A percentile compares a stretch with the other conserved stretches of the same genome.
phyloP scores from a whole-genome alignment of 1,140 invertebrate genomes.

The Plectus sambesii region DNA sequence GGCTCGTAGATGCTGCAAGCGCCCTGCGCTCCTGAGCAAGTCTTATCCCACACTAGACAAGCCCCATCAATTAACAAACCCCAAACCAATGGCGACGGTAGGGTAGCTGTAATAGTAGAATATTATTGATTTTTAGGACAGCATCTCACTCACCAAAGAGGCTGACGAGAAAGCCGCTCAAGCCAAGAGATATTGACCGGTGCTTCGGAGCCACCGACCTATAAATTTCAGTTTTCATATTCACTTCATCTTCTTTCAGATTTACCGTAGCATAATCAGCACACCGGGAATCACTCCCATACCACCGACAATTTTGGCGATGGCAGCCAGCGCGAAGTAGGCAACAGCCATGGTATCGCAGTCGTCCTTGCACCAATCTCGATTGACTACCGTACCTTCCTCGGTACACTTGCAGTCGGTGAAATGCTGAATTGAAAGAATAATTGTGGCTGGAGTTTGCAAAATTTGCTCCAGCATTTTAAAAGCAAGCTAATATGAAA shows the following conservation, averaged over 20 bases:
- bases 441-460: too few species aligned
- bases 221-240: slow-evolving; percentile 9
- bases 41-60: slow-evolving; percentile 44
- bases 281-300: slow-evolving; percentile 41
- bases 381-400: too few species aligned
- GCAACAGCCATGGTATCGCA: slow-evolving; percentile 28
- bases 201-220: slow-evolving; percentile 41
- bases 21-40: slow-evolving; percentile 40
- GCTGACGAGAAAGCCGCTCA: slow-evolving; percentile 42
- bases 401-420: too few species aligned
- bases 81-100: slow-evolving; percentile 47
- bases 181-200: slow-evolving; percentile 40
- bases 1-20: slow-evolving; percentile 46
- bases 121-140: slow-evolving; percentile 1
- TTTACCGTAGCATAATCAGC: slow-evolving; percentile 32
- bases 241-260: slow-evolving; percentile 15
- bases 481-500: too few species aligned
- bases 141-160: slow-evolving; percentile 27
- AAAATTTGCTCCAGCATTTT: too few species aligned
- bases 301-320: too few species aligned
- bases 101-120: slow-evolving; percentile 33
- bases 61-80: slow-evolving; percentile 45
- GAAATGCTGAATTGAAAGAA: too few species aligned
- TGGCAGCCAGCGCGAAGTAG: too few species aligned
- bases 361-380: too few species aligned